A percentile compares a stretch with the other conserved stretches of the same genome.
These are phyloP conservation scores for Chelonus insularis DNA, from an alignment of 1,140 invertebrate genomes.

Conservation along the genomic window DNA sequence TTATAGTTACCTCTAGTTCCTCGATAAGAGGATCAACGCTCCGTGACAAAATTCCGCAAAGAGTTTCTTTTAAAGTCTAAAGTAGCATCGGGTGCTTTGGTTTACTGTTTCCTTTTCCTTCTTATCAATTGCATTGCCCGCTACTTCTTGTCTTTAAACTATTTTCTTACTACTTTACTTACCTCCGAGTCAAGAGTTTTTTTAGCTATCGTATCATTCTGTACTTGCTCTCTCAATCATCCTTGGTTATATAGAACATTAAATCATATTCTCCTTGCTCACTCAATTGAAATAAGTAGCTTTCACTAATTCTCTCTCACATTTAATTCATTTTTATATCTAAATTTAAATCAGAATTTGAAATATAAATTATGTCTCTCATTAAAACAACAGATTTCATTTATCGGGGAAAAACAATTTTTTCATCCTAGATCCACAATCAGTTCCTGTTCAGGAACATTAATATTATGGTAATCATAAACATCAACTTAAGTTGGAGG, in stretches of 20 bases:
- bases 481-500: too few species aligned
- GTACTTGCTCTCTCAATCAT: background rate
- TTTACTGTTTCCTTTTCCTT: conserved; percentile 8
- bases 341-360: too few species aligned
- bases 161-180: background rate
- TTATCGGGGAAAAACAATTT: too few species aligned
- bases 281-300: background rate
- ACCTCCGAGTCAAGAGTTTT: background rate
- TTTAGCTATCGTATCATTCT: background rate
- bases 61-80: conserved; percentile 27
- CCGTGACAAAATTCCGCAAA: conserved; percentile 32
- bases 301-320: too few species aligned
- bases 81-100: conserved; percentile 34
- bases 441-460: too few species aligned
- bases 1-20: conserved; percentile 39
- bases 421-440: too few species aligned
- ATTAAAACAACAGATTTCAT: too few species aligned
- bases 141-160: background rate
- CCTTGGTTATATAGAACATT: too few species aligned
- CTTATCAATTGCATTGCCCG: background rate
- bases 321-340: too few species aligned
- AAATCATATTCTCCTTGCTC: background rate
- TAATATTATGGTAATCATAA: too few species aligned
- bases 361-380: too few species aligned
- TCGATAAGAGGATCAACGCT: conserved; percentile 47